A percentile compares a stretch with the other conserved stretches of the same genome.
Conservation (phyloP, 2,797 vertebrate species). For the Masticophis lateralis region DNA sequence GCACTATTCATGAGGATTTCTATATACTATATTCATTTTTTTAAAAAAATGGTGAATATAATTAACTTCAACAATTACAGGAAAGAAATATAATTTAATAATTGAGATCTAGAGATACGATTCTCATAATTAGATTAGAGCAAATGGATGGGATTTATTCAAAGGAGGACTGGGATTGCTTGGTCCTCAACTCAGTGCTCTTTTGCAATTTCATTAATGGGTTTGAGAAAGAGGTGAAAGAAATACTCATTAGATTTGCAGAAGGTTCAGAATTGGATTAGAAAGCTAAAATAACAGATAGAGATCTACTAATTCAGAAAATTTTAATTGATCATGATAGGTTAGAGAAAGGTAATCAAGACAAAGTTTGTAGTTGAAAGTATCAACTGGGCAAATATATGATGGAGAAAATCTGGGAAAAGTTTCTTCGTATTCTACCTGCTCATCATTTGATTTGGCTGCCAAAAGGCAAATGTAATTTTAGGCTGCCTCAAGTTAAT, state of each 20-base stretch:
- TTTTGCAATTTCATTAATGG: neutral
- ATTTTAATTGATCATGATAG: neutral
- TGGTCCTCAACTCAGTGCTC: neutral
- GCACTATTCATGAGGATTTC: neutral
- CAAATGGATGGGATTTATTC: neutral
- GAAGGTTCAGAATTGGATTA: neutral
- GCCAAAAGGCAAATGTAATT: neutral
- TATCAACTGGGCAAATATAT: neutral
- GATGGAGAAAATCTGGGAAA: neutral
- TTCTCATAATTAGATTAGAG: neutral
- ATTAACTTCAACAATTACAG: neutral
- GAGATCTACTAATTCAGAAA: neutral
- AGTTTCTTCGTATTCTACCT: neutral
- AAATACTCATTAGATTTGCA: neutral
- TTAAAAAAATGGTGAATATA: neutral
- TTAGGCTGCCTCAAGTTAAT: neutral
- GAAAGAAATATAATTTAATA: neutral
- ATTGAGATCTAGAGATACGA: neutral
- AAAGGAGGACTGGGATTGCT: neutral
- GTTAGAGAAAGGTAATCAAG: neutral
- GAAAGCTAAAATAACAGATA: neutral
- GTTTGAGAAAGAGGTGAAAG: neutral
- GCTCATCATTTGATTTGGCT: neutral
- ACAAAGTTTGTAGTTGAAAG: neutral
- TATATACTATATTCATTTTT: neutral